These are phyloP conservation scores for Hesperia comma DNA, from an alignment of 2,888 invertebrate genomes.

Conservation along the genomic window DNA sequence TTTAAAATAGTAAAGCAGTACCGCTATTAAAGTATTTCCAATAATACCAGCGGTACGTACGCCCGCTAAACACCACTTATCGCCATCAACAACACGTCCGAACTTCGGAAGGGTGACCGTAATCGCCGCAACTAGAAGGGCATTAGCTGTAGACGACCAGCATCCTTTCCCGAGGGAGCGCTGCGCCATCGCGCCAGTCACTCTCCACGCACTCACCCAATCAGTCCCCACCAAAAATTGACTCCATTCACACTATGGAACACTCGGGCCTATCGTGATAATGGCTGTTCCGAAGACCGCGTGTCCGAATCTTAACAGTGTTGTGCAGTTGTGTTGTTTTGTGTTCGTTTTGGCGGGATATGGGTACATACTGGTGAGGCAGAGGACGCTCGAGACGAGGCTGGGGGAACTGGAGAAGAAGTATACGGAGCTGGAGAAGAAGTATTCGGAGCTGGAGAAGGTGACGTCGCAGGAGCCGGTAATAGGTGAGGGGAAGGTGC, in stretches of 20 bases:
- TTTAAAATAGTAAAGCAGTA: no score
- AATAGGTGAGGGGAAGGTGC: slow-evolving; percentile 48
- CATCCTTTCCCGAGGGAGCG: slow-evolving; percentile 80
- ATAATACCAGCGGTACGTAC: neutral
- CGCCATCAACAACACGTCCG: slow-evolving; percentile 66
- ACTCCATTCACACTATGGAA: slow-evolving; percentile 48
- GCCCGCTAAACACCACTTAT: neutral
- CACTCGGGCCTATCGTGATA: slow-evolving; percentile 40
- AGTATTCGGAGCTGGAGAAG: slow-evolving; percentile 48
- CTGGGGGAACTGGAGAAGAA: slow-evolving; percentile 66
- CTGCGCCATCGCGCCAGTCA: slow-evolving; percentile 54
- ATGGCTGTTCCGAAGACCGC: slow-evolving; percentile 61
- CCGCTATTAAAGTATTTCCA: neutral
- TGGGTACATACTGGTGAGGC: slow-evolving; percentile 70
- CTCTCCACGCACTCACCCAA: slow-evolving; percentile 42
- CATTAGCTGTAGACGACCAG: slow-evolving; percentile 74
- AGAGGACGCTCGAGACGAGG: slow-evolving; percentile 70
- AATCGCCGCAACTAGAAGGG: slow-evolving; percentile 80
- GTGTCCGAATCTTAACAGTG: slow-evolving; percentile 66
- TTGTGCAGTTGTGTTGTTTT: slow-evolving; percentile 75
- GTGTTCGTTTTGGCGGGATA: slow-evolving; percentile 66
- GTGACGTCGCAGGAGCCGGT: slow-evolving; percentile 48
- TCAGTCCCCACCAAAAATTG: slow-evolving; percentile 41
- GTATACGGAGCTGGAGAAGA: slow-evolving; percentile 47
- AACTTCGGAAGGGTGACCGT: slow-evolving; percentile 77